Evolutionary conservation across 2,113 vertebrate species (phyloP), one percentile per base, ranked within the genome.

Genomic region (Nymphicus hollandicus): DNA sequence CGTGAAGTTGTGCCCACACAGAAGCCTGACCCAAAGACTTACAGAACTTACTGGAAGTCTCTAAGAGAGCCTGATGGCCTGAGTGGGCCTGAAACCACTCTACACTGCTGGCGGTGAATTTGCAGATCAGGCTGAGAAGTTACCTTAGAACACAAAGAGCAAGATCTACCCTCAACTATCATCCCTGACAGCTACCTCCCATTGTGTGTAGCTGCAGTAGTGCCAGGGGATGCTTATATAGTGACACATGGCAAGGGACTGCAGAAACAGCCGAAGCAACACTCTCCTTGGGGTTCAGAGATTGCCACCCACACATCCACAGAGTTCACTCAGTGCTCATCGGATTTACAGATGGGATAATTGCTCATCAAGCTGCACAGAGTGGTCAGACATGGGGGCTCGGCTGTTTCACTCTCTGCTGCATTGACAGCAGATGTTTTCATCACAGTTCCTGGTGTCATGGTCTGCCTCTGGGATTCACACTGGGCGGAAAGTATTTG

Each of bases 321-420:
- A 3, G 22, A 44, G 28, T 17, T 81, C 76, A 58, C 17, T 60
- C 53, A 58, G 29, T 1, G 4, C 43, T 41, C 46, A 3, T 11
- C 0, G 0, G 41, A 49, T 83, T 77, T 81, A 83, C 37, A 63
- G 64, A 49, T 39, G 55, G 63, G 12, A 50, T 74, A 33, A 84
- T 25, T 4, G 12, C 8, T 41, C 4, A 0, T 6, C 44, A 35
- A 35, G 17, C 13, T 28, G n/a, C 0, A 1, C 52, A 27, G 35
- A 46, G 31, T 19, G n/a, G 23, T 39, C 3, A 0, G 1, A 47
- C 0, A 0, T 0, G 0, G 18, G 11, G 1, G 1, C 13, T 31
- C 0, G 11, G 17, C 4, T n/a, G 10, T 29, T 74, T n/a, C 9
- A 4, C 47, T 52, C 52, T 55, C 73, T 53, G 44, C 27, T 52